A percentile compares a stretch with the other conserved stretches of the same genome.
Conservation (phyloP, 2,888 invertebrate genomes). For the Acleris cristana region DNA sequence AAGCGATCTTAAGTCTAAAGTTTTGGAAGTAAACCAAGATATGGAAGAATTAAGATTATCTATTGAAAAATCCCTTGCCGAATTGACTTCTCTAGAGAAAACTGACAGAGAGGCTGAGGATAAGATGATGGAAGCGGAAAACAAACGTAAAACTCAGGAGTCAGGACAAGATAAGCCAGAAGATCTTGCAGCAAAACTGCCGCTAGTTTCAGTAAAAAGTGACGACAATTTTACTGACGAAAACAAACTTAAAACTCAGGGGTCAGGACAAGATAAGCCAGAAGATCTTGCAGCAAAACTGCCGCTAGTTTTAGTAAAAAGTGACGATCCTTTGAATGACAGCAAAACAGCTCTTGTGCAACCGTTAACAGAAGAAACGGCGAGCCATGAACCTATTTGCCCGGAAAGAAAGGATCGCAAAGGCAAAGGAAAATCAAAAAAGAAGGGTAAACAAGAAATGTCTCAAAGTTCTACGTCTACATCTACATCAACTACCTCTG, state of each 20-base stretch:
- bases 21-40: slow-evolving; percentile 75
- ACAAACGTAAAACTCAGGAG: too few species aligned
- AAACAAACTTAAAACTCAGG: too few species aligned
- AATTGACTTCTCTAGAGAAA: slow-evolving; percentile 66
- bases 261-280: background rate
- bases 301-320: background rate
- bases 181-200: background rate
- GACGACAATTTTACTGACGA: slow-evolving; percentile 21
- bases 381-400: slow-evolving; percentile 51
- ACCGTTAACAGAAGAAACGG: slow-evolving; percentile 28
- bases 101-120: slow-evolving; percentile 57
- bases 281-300: background rate
- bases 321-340: slow-evolving; percentile 37
- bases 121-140: slow-evolving; percentile 33
- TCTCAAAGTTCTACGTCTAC: slow-evolving; percentile 36
- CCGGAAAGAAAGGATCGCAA: slow-evolving; percentile 70
- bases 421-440: slow-evolving; percentile 69
- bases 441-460: slow-evolving; percentile 64
- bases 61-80: slow-evolving; percentile 74
- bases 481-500: slow-evolving; percentile 39
- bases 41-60: slow-evolving; percentile 74
- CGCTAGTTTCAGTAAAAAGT: background rate
- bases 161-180: background rate
- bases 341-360: slow-evolving; percentile 23
- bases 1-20: slow-evolving; percentile 73